Base-by-base conservation (phyloP, 2,888 invertebrate species). In the Agrilus cyanescens region DNA sequence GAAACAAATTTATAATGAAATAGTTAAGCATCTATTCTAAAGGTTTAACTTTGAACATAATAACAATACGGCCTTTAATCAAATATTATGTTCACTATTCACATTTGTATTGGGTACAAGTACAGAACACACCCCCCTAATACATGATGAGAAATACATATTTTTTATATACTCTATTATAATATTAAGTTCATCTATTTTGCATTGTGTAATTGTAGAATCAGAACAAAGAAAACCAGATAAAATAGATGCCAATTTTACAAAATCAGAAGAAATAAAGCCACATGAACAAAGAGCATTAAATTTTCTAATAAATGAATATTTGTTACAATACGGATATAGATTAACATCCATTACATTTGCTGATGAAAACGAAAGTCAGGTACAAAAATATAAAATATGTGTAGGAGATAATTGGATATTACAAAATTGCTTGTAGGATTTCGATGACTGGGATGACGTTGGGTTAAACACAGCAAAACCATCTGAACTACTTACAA, bases 391-490 rank as follows among this genome's bases (percentile, higher is more conserved):
- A 33, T 12, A 40, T 33, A 14, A 15, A 13, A 41, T 5, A 29
- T 8, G 8, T 35, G 25, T 41, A 32, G 14, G 10, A 32, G 6
- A 32, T 31, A 37, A 16, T 41, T 36, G n/a, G 15, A 40, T 25
- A 18, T 33, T 41, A n/a, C n/a, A n/a, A n/a, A n/a, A n/a, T 8
- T 38, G 38, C 44, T 56, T 61, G 12, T 53, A 82, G 79, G 87
- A 88, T 66, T 87, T 88, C 69, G 88, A 89, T 67, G 86, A 88
- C 60, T 90, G 90, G 90, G 87, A 89, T 64, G 89, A 89, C 68
- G 88, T 90, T 12, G 89, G 90, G 1, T 69, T 90, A 34, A 89
- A 90, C 61, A 83, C 86, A 65, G 76, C 86, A 1, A 79, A 85
- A 54, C 89, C 88, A 18, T 77, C 82, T 1, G 82, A 82, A 52